These are phyloP conservation scores for Cataglyphis rosenhaueri DNA, from an alignment of 2,888 invertebrate genomes.

Conservation along the genomic window DNA sequence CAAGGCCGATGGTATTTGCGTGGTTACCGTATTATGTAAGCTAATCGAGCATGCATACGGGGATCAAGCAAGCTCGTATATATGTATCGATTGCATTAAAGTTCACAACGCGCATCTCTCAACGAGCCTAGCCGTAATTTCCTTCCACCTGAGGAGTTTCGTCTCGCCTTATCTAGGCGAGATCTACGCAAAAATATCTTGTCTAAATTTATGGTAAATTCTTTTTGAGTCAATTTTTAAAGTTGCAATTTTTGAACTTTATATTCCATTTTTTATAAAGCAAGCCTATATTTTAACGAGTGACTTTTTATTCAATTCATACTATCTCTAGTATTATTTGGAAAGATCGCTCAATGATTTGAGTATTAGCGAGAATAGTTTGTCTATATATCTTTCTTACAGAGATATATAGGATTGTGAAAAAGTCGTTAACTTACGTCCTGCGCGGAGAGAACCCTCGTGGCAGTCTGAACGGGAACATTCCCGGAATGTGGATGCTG, in stretches of 20 bases:
- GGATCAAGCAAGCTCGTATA: conserved; percentile 25
- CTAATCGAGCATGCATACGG: conserved; percentile 51
- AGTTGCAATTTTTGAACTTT: too few relatives aligned
- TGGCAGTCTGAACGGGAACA: conserved; percentile 80
- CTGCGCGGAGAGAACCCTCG: conserved; percentile 82
- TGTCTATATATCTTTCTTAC: neutral
- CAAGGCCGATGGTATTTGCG: conserved; percentile 52
- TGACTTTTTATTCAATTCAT: neutral
- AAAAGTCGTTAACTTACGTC: conserved; percentile 79
- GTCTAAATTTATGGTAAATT: neutral
- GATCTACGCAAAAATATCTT: conserved; percentile 4
- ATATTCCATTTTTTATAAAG: too few relatives aligned
- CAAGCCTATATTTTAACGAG: neutral
- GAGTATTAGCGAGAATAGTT: neutral
- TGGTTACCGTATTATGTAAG: conserved; percentile 46
- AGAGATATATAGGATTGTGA: neutral
- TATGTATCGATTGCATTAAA: conserved; percentile 38
- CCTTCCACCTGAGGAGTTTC: neutral
- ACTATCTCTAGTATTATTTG: neutral
- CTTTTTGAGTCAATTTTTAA: neutral
- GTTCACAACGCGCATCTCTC: conserved; percentile 12
- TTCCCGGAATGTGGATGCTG: conserved; percentile 80
- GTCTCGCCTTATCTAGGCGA: neutral
- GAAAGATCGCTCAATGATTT: neutral
- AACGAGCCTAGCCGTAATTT: neutral